Conservation (phyloP, 2,113 vertebrate genomes). For the Oenanthe oenanthe region DNA sequence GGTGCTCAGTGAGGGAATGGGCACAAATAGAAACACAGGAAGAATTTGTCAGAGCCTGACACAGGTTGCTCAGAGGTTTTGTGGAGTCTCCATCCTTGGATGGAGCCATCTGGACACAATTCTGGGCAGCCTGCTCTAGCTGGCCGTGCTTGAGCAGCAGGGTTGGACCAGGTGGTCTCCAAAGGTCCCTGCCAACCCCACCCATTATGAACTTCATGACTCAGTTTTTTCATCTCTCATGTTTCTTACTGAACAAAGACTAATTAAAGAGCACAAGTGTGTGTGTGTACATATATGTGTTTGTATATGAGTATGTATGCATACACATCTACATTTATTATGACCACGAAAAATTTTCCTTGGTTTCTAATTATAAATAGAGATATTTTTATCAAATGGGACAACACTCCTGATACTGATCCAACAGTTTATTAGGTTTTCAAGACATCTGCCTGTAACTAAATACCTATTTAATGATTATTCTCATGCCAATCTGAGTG, state of each 20-base stretch:
- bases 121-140: not conserved
- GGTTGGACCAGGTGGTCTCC: not conserved
- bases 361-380: not conserved
- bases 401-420: not conserved
- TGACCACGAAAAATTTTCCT: not conserved
- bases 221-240: not conserved
- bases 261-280: not conserved
- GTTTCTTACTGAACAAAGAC: not conserved
- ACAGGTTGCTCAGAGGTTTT: not conserved
- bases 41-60: not conserved
- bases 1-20: not conserved
- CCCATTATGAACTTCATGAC: not conserved
- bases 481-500: not conserved
- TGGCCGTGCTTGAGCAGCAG: not conserved
- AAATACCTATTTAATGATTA: conserved; percentile 7
- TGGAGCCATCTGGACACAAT: not conserved
- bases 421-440: conserved; percentile 8
- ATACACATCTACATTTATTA: not conserved
- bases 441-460: conserved; percentile 16
- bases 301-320: not conserved
- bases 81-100: not conserved
- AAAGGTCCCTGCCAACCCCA: not conserved
- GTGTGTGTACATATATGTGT: not conserved
- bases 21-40: not conserved
- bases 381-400: not conserved